Conservation (phyloP, 1,140 invertebrate genomes). For the Rhagoletis zephyria region DNA sequence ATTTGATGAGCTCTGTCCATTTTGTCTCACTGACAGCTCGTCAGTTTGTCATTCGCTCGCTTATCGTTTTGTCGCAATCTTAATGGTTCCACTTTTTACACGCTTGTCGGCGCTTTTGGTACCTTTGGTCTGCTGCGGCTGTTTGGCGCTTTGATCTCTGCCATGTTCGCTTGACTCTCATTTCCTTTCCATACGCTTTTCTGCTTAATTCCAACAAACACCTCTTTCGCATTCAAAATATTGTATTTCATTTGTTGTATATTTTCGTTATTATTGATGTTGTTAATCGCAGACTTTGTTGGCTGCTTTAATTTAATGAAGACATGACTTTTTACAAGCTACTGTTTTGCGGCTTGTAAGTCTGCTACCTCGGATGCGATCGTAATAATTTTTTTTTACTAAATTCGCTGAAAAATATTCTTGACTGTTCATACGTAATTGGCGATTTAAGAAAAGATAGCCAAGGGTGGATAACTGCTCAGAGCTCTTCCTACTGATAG, state of each 20-base stretch:
- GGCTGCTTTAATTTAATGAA: slow-evolving; percentile 45
- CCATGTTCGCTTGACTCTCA: background rate
- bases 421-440: too few relatives aligned
- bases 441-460: too few relatives aligned
- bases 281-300: slow-evolving; percentile 41
- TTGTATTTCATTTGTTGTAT: background rate
- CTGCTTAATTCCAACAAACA: slow-evolving; percentile 9
- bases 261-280: slow-evolving; percentile 51
- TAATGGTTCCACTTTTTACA: slow-evolving; percentile 49
- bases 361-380: too few relatives aligned
- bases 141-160: slow-evolving; percentile 46
- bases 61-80: slow-evolving; percentile 37
- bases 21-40: slow-evolving; percentile 23
- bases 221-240: background rate
- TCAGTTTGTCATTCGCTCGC: background rate
- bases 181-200: slow-evolving; percentile 31
- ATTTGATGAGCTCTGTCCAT: background rate
- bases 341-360: slow-evolving; percentile 1
- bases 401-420: too few relatives aligned
- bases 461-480: too few relatives aligned
- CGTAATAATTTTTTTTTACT: too few relatives aligned
- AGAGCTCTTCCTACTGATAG: too few relatives aligned
- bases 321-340: slow-evolving; percentile 44
- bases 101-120: slow-evolving; percentile 37
- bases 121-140: background rate